Evolutionary conservation across 2,888 invertebrate genomes (phyloP).

Genomic region (Adelognathus sp.): DNA sequence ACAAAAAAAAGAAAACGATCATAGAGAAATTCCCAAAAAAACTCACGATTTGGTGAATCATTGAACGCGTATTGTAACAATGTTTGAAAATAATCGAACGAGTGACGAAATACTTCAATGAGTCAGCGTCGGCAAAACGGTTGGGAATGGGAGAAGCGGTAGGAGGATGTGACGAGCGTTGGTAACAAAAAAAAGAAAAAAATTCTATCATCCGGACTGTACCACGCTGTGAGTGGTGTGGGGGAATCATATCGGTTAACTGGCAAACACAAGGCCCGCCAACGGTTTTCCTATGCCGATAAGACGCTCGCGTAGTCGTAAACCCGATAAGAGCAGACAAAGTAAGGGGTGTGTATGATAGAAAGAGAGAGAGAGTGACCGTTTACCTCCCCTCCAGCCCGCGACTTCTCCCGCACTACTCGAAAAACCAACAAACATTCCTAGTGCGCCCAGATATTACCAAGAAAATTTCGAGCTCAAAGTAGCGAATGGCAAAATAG

Average conservation of each 20-base stretch:
- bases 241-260: constrained; percentile 2
- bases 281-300: constrained; percentile 69
- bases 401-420: background rate
- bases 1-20: too few relatives aligned
- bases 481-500: background rate
- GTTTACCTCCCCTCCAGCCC: constrained; percentile 21
- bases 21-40: too few relatives aligned
- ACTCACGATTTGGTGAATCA: too few relatives aligned
- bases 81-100: background rate
- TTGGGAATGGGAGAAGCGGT: background rate
- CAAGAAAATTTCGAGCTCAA: constrained; percentile 11
- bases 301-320: constrained; percentile 54
- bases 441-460: background rate
- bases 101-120: background rate
- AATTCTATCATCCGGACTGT: background rate
- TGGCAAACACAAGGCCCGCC: constrained; percentile 59
- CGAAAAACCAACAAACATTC: constrained; percentile 14
- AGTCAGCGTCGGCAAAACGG: background rate
- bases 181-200: background rate
- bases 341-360: background rate
- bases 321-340: constrained; percentile 29
- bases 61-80: too few relatives aligned
- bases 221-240: background rate
- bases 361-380: too few relatives aligned
- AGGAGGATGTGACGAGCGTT: background rate